A percentile compares a stretch with the other conserved stretches of the same genome.
These are phyloP conservation scores for Boloria euphrosyne DNA, from an alignment of 2,888 invertebrate genomes.

Conservation along the genomic window DNA sequence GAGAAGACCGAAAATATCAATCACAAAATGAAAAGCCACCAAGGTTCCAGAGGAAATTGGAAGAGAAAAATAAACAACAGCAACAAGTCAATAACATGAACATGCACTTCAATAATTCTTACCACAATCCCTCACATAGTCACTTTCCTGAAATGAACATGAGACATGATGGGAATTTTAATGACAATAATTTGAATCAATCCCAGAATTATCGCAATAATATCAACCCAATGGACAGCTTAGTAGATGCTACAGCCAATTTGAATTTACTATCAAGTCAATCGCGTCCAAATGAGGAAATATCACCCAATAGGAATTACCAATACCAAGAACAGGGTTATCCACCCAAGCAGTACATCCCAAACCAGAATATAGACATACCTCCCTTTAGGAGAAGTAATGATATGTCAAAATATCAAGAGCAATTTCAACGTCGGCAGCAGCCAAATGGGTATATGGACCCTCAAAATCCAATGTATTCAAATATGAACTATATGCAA, in stretches of 20 bases:
- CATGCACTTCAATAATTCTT: slow-evolving; percentile 59
- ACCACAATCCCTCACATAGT: slow-evolving; percentile 54
- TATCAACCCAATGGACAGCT: slow-evolving; percentile 58
- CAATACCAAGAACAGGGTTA: slow-evolving; percentile 55
- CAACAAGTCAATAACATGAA: slow-evolving; percentile 52
- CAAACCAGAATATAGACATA: slow-evolving; percentile 56
- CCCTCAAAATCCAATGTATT: slow-evolving; percentile 55
- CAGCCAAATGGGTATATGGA: slow-evolving; percentile 67
- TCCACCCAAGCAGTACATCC: slow-evolving; percentile 56
- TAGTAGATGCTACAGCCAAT: slow-evolving; percentile 65
- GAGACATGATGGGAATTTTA: slow-evolving; percentile 57
- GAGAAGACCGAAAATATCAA: slow-evolving; percentile 72
- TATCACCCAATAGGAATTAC: slow-evolving; percentile 54
- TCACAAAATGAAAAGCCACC: slow-evolving; percentile 82
- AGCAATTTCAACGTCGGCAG: slow-evolving; percentile 51
- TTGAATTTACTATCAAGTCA: slow-evolving; percentile 60
- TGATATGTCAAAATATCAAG: slow-evolving; percentile 60
- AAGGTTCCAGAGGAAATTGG: slow-evolving; percentile 82
- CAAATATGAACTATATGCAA: slow-evolving; percentile 56
- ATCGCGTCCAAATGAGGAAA: slow-evolving; percentile 51
- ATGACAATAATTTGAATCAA: slow-evolving; percentile 55
- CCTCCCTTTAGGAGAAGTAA: slow-evolving; percentile 57
- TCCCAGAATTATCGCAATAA: slow-evolving; percentile 56
- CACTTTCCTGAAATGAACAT: slow-evolving; percentile 62
- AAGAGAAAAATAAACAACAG: slow-evolving; percentile 73